A percentile compares a stretch with the other conserved stretches of the same genome.
Conservation (phyloP, 2,888 invertebrate genomes). For the Nymphalis c-album region DNA sequence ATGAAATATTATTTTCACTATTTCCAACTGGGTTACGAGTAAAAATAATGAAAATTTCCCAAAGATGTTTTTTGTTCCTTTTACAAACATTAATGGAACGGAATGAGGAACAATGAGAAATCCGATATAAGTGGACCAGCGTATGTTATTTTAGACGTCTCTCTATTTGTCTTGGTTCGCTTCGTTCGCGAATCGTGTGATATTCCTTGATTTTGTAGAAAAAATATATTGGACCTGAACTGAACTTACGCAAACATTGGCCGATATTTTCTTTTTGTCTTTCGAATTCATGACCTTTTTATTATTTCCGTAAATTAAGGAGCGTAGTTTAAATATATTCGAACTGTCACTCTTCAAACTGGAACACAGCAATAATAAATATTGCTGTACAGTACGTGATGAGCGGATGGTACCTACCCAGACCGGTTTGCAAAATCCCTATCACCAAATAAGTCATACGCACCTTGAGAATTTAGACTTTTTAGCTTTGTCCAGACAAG, state of each 20-base stretch:
- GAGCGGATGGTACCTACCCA: too few relatives aligned
- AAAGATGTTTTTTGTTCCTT: slow-evolving; percentile 55
- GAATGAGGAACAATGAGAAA: slow-evolving; percentile 74
- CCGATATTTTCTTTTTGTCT: neutral
- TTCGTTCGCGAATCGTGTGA: slow-evolving; percentile 22
- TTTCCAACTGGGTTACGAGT: neutral
- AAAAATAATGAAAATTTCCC: slow-evolving; percentile 50
- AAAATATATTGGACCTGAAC: slow-evolving; percentile 25
- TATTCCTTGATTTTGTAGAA: slow-evolving; percentile 26
- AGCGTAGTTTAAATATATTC: too few relatives aligned
- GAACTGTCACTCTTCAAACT: too few relatives aligned
- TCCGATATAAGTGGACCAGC: slow-evolving; percentile 72
- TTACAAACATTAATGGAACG: slow-evolving; percentile 65
- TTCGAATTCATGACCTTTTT: neutral
- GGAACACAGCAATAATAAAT: too few relatives aligned
- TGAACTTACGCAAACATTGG: slow-evolving; percentile 6
- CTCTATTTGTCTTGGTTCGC: slow-evolving; percentile 58
- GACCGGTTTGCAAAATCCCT: too few relatives aligned
- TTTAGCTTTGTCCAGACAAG: too few relatives aligned
- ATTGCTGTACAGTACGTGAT: too few relatives aligned
- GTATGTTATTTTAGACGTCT: slow-evolving; percentile 69
- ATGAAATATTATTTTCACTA: neutral
- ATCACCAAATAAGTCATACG: too few relatives aligned
- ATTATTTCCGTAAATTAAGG: neutral
- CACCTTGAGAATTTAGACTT: too few relatives aligned